Evolutionary conservation across 2,797 vertebrate species (phyloP).

Genomic region (Monodelphis domestica): DNA sequence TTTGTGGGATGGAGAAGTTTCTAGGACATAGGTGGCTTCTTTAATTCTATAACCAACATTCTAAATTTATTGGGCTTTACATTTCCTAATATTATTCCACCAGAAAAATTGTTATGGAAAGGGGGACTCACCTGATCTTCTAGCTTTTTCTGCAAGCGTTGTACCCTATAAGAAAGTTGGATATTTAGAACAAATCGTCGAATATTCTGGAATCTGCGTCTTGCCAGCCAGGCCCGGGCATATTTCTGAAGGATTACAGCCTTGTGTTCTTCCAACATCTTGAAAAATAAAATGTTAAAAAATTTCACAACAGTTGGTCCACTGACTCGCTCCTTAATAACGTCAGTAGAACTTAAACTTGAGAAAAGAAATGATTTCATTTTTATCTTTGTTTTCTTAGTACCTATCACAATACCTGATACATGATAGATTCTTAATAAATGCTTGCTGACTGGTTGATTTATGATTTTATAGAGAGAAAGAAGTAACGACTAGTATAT

Average conservation of each 20-base stretch:
- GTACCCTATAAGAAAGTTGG: slow-evolving; percentile 95
- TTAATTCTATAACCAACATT: accelerated
- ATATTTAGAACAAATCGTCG: slow-evolving; percentile 95
- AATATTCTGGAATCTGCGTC: slow-evolving; percentile 94
- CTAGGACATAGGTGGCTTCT: neutral
- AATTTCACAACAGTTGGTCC: neutral
- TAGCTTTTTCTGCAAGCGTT: slow-evolving; percentile 93
- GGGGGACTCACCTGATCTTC: slow-evolving; percentile 92
- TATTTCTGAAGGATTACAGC: slow-evolving; percentile 96
- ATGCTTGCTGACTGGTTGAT: neutral
- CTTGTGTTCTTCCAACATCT: slow-evolving; percentile 95
- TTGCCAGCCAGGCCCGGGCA: slow-evolving; percentile 94
- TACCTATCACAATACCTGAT: neutral
- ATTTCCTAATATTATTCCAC: neutral
- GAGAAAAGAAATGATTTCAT: neutral
- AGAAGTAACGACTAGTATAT: neutral
- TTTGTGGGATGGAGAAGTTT: neutral
- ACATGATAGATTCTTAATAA: neutral
- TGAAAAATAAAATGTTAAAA: slow-evolving; percentile 56
- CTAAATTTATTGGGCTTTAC: neutral
- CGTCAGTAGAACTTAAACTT: neutral
- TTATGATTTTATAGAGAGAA: neutral
- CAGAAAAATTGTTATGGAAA: neutral
- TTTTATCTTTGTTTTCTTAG: neutral
- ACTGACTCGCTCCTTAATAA: neutral